phyloP scores from a whole-genome alignment of 2,797 vertebrate genomes.

The Pteronotus mesoamericanus region DNA sequence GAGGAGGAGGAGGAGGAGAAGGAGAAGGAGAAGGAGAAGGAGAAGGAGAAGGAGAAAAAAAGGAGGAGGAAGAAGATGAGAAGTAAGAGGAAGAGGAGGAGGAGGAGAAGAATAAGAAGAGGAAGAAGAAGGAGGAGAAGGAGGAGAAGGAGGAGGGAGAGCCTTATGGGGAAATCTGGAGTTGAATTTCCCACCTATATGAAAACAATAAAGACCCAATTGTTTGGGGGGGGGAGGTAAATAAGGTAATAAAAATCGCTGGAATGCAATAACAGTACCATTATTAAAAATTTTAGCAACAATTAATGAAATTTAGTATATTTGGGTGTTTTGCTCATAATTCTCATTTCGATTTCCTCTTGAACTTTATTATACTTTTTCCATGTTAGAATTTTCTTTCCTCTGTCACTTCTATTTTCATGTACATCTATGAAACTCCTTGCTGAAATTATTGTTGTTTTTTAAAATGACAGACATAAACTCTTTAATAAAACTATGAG shows the following conservation, averaged over 20 bases:
- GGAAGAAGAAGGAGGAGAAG: background rate
- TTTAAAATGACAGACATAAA: background rate
- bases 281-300: background rate
- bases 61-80: background rate
- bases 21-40: too few relatives aligned
- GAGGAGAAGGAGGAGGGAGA: background rate
- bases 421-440: background rate
- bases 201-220: background rate
- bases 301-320: background rate
- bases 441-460: background rate
- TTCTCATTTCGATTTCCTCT: background rate
- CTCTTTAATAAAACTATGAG: background rate
- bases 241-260: background rate
- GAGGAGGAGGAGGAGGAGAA: background rate
- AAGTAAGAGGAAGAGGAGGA: background rate
- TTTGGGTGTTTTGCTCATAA: background rate
- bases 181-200: background rate
- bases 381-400: background rate
- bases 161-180: background rate
- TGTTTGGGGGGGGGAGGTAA: background rate
- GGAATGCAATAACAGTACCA: background rate
- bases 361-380: background rate
- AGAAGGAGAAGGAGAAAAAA: too few relatives aligned
- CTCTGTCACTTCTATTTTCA: background rate
- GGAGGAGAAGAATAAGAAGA: background rate